Evolutionary conservation across 1,140 invertebrate genomes (phyloP).

Genomic region (Mactra quadrangularis): DNA sequence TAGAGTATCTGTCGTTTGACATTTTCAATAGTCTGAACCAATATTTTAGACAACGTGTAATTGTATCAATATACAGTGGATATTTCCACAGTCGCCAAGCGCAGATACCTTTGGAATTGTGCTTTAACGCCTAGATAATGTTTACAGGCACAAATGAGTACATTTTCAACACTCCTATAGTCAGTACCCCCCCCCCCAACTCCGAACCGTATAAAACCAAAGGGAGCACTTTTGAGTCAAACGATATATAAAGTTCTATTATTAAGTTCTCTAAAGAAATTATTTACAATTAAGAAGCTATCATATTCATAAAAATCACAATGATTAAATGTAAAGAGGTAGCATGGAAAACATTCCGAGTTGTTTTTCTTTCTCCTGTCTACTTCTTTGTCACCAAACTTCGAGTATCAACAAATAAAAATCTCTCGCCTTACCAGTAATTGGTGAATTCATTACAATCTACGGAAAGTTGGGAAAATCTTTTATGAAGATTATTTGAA

Average conservation of each 20-base stretch:
- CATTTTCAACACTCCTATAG: not conserved
- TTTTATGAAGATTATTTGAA: too few species aligned
- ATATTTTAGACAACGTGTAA: not conserved
- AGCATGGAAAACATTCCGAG: too few species aligned
- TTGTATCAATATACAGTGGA: not conserved
- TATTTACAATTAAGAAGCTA: too few species aligned
- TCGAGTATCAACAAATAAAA: too few species aligned
- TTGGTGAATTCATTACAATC: too few species aligned
- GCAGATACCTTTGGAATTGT: not conserved
- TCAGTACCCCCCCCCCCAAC: constrained; percentile 7
- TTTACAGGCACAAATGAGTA: constrained; percentile 3
- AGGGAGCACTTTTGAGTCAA: constrained; percentile 22
- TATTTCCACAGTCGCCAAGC: constrained; percentile 6
- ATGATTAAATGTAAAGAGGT: too few species aligned
- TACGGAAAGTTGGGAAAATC: too few species aligned
- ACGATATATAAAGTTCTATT: constrained; percentile 10
- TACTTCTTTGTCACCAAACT: too few species aligned
- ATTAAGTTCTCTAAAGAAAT: too few species aligned
- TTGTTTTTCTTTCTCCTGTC: too few species aligned
- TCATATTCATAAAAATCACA: too few species aligned
- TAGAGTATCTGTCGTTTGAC: not conserved
- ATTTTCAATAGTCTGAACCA: constrained; percentile 26
- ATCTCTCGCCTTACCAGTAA: too few species aligned
- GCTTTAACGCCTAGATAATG: not conserved
- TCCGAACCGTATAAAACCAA: constrained; percentile 10